These are phyloP conservation scores for Zaprionus inermis DNA, from an alignment of 1,140 invertebrate species.

Conservation along the genomic window DNA sequence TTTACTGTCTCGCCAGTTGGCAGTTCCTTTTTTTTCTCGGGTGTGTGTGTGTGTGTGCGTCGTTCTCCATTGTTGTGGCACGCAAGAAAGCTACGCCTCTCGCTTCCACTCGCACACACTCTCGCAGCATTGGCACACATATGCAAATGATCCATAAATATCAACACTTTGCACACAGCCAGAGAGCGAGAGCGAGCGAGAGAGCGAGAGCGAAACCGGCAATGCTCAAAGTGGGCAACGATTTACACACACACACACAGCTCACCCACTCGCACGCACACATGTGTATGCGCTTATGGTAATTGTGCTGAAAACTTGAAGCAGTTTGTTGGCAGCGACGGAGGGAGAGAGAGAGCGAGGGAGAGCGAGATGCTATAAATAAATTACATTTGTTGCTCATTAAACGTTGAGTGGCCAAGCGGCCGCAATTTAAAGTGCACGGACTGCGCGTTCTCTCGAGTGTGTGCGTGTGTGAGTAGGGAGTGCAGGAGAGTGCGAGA, in stretches of 20 bases:
- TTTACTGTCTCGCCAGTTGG: constrained; percentile 79
- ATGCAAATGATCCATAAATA: constrained; percentile 83
- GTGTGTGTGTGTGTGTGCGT: background rate
- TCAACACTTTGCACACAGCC: constrained; percentile 69
- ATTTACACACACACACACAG: constrained; percentile 53
- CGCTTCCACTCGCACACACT: background rate
- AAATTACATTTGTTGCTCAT: constrained; percentile 82
- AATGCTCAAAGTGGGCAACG: constrained; percentile 69
- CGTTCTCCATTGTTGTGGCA: constrained; percentile 2
- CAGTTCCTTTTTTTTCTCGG: constrained; percentile 50
- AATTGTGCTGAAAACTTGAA: constrained; percentile 82
- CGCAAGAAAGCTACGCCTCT: constrained; percentile 1
- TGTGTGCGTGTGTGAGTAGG: background rate
- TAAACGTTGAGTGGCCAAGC: constrained; percentile 76
- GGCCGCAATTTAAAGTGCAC: constrained; percentile 58
- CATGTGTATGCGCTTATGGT: constrained; percentile 70
- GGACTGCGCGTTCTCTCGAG: constrained; percentile 3
- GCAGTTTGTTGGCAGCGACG: constrained; percentile 64
- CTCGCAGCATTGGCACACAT: constrained; percentile 62
- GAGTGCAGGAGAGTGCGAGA: background rate
- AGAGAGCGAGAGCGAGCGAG: constrained; percentile 5
- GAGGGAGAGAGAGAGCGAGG: background rate
- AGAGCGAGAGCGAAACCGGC: background rate
- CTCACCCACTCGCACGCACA: constrained; percentile 8
- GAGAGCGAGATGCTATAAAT: constrained; percentile 63